Evolutionary conservation across 2,113 vertebrate genomes (phyloP).

Genomic region (Platanista minor): DNA sequence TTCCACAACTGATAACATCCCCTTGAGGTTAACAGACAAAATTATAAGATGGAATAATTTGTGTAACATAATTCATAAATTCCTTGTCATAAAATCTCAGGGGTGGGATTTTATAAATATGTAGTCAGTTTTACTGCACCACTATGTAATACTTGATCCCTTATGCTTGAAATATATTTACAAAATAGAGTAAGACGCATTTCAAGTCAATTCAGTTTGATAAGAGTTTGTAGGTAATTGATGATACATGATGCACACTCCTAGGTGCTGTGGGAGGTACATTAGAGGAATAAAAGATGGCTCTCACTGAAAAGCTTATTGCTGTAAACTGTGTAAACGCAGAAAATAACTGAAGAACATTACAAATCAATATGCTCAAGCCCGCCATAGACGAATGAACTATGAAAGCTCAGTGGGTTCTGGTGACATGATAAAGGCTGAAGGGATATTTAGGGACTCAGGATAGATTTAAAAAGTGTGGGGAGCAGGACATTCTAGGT

Average conservation of each 20-base stretch:
- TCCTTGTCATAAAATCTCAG: neutral
- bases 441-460: neutral
- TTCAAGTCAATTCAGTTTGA: neutral
- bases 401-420: neutral
- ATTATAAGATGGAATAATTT: constrained; percentile 44
- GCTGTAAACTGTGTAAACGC: neutral
- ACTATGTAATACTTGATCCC: neutral
- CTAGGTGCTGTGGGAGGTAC: neutral
- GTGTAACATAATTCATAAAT: neutral
- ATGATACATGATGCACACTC: neutral
- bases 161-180: constrained; percentile 14
- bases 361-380: neutral
- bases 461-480: neutral
- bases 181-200: neutral
- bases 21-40: constrained; percentile 61
- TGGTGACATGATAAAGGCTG: neutral
- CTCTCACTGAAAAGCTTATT: neutral
- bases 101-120: constrained; percentile 16
- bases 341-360: neutral
- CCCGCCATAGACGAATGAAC: neutral
- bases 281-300: neutral
- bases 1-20: constrained; percentile 70
- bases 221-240: neutral
- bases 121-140: neutral
- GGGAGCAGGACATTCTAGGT: neutral